Conservation (phyloP, 2,888 invertebrate species). For the Stenotaenia linearis region DNA sequence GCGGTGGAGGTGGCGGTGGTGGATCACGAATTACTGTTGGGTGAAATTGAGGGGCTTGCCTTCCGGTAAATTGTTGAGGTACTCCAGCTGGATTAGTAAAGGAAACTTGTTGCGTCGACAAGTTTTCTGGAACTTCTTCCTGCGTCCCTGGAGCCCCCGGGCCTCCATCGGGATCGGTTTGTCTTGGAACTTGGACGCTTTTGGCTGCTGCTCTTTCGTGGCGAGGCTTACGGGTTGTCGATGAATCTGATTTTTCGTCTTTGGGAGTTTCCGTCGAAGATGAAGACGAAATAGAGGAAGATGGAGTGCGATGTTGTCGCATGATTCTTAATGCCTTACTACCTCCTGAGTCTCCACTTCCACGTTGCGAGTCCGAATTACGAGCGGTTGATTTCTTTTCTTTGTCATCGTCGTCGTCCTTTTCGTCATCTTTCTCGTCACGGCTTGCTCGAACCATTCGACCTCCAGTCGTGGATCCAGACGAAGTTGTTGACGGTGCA, state of each 20-base stretch:
- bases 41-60: not conserved
- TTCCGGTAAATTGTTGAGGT: not conserved
- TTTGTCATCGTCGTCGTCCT: not conserved
- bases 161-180: not conserved
- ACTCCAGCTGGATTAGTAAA: not conserved
- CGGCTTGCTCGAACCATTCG: not conserved
- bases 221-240: not conserved
- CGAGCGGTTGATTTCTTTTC: not conserved
- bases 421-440: not conserved
- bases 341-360: not conserved
- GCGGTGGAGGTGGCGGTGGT: not conserved
- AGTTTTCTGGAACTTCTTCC: not conserved
- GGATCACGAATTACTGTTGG: no score
- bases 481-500: not conserved
- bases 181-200: not conserved
- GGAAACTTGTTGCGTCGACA: not conserved
- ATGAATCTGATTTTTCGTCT: not conserved
- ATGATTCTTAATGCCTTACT: not conserved
- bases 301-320: not conserved
- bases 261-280: not conserved
- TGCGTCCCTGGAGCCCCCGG: not conserved
- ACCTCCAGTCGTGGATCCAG: not conserved
- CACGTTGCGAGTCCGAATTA: not conserved
- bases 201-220: not conserved
- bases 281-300: not conserved